Evolutionary conservation across 2,888 invertebrate species (phyloP).

Genomic region (Hoplodrina ambigua): DNA sequence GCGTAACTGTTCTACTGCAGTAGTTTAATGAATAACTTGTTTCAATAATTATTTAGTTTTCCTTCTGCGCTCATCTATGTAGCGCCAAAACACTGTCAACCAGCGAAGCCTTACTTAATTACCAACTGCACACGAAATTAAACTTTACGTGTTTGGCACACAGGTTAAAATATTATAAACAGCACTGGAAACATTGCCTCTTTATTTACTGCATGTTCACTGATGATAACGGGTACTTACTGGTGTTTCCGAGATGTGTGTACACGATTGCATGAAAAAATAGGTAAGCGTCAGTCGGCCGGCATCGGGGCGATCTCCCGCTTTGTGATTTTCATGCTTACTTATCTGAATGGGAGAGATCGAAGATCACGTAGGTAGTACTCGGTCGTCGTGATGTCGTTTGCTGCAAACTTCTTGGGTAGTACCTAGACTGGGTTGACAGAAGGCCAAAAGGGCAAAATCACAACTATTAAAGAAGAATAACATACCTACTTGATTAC

Average conservation of each 20-base stretch:
- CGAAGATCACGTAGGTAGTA: not conserved
- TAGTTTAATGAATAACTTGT: not conserved
- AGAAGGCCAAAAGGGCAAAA: too few relatives aligned
- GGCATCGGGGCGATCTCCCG: conserved; percentile 6
- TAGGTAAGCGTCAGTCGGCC: conserved; percentile 26
- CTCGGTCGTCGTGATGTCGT: not conserved
- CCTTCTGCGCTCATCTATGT: conserved; percentile 19
- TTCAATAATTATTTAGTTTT: not conserved
- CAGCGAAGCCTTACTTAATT: conserved; percentile 40
- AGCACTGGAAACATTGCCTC: conserved; percentile 13
- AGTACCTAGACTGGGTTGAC: too few relatives aligned
- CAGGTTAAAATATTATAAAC: conserved; percentile 1
- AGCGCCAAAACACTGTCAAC: conserved; percentile 30
- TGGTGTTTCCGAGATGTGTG: conserved; percentile 55
- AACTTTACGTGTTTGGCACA: conserved; percentile 4
- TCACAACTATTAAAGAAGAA: too few relatives aligned
- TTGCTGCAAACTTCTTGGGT: too few relatives aligned
- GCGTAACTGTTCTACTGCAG: not conserved
- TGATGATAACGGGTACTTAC: conserved; percentile 50
- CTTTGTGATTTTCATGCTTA: conserved; percentile 14
- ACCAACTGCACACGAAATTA: conserved; percentile 18
- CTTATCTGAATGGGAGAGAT: conserved; percentile 11
- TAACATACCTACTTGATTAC: too few relatives aligned
- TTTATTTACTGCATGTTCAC: conserved; percentile 49
- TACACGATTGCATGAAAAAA: conserved; percentile 55